Evolutionary conservation across 2,888 invertebrate species (phyloP), one percentile per base, ranked within the genome.

Genomic region (Brachynemurus nebulosus): DNA sequence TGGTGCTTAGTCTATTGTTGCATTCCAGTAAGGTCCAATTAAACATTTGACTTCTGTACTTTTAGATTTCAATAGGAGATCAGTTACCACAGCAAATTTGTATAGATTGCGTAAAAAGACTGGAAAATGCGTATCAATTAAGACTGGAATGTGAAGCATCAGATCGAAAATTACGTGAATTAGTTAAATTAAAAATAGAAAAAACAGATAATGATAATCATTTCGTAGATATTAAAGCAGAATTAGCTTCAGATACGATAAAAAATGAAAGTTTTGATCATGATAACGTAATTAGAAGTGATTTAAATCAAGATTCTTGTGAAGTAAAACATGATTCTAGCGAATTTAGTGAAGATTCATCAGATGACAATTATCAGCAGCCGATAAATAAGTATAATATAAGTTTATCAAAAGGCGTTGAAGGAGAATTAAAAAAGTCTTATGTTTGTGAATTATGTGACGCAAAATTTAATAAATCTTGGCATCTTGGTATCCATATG

Each of bases 391-490:
- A n/a, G n/a, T n/a, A n/a, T n/a, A n/a, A n/a, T n/a, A n/a, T n/a
- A n/a, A n/a, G n/a, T n/a, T n/a, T n/a, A n/a, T n/a, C n/a, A n/a
- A n/a, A n/a, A n/a, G n/a, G n/a, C n/a, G n/a, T n/a, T n/a, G n/a
- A n/a, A n/a, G n/a, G n/a, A n/a, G n/a, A n/a, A n/a, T n/a, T n/a
- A n/a, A n/a, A n/a, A n/a, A n/a, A n/a, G n/a, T n/a, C 8, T 4
- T 40, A 25, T 27, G 16, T 25, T 17, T 40, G 40, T 40, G 40
- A 40, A 19, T 17, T 16, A 17, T 40, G 40, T 23, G 14, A 12
- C 16, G 27, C 23, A 27, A 9, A 14, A 40, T 27, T 25, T 16
- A 9, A 40, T 2, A 20, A 37, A 37, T 12, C 20, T 9, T 18
- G 20, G n/a, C 18, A 9, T 2, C 17, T 37, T 4, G 17, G 18